Percentiles rank a stretch among this genome's conserved stretches.
These are phyloP conservation scores for Rhagium mordax DNA, from an alignment of 2,888 invertebrate genomes.

Conservation along the genomic window DNA sequence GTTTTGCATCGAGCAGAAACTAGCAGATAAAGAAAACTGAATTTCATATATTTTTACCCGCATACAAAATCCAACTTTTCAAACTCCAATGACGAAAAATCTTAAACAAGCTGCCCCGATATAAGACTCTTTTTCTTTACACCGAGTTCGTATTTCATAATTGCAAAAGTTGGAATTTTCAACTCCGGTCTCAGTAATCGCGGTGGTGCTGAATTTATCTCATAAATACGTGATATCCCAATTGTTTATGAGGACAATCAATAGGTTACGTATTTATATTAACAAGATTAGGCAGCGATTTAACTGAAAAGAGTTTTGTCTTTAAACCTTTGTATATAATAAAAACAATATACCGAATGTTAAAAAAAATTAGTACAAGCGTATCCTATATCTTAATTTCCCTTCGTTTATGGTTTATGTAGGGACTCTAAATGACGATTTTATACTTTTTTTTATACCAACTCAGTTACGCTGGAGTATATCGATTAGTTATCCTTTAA, in stretches of 20 bases:
- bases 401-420: too few species aligned
- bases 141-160: slow-evolving; percentile 20
- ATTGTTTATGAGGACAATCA: background rate
- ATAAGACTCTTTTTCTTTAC: slow-evolving; percentile 12
- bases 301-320: too few species aligned
- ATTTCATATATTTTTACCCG: slow-evolving; percentile 17
- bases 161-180: slow-evolving; percentile 26
- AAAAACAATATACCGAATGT: too few species aligned
- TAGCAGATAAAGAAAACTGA: background rate
- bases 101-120: slow-evolving; percentile 21
- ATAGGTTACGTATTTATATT: too few species aligned
- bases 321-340: too few species aligned
- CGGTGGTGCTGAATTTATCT: background rate
- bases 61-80: slow-evolving; percentile 13
- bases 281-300: too few species aligned
- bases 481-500: too few species aligned
- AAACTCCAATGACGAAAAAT: slow-evolving; percentile 17
- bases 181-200: slow-evolving; percentile 7
- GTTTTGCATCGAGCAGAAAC: background rate
- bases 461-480: too few species aligned
- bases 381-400: too few species aligned
- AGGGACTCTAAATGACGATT: too few species aligned
- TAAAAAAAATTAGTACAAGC: too few species aligned
- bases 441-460: too few species aligned
- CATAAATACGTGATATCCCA: background rate